Base-by-base conservation (phyloP, 2,113 vertebrate species). In the Etheostoma cragini region DNA sequence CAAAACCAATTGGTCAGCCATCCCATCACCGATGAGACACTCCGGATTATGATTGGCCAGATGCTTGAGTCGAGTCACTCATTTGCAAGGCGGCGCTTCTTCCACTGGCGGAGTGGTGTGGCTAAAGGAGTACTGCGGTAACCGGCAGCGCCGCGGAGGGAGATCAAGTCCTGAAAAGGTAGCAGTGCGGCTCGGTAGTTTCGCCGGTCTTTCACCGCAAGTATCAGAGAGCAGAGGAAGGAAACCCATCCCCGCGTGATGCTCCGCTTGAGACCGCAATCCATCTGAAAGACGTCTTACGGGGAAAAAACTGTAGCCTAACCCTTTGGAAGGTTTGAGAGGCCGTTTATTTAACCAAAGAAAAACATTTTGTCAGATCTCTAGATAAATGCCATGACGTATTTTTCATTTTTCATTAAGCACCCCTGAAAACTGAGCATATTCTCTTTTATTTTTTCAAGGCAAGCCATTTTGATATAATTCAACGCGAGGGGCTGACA, bases 191-290 rank as follows among this genome's bases (percentile, higher is more conserved):
- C 85, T 90, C 58, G 81, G 86, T 85, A 84, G 88, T 84, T 85
- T 83, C 83, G 64, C 92, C 92, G 94, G 93, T 94, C 91, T 91
- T 94, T 94, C 85, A 82, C 87, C 85, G 89, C 89, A 89, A 84
- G 83, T 82, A 83, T 80, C 87, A 87, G 91, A 92, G 92, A 93
- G 91, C 91, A 85, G 56, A 76, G 85, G 90, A 89, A 82, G 84
- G 84, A 88, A 80, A 83, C 88, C 83, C 90, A 79, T 90, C 77
- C 82, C 78, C 46, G 89, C 91, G 93, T 93, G 92, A 94, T 95
- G 95, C 94, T 93, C 94, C 83, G 91, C 91, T 92, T 93, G 91
- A 91, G 90, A 92, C 91, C 76, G 79, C 81, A 81, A 92, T 94
- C 93, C 72, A 89, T 95, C 87, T 92, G 87, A 91, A 79, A 84